Percentiles rank a stretch among this genome's conserved stretches.
Evolutionary conservation across 2,113 vertebrate genomes (phyloP).

Genomic region (Piaya cayana): DNA sequence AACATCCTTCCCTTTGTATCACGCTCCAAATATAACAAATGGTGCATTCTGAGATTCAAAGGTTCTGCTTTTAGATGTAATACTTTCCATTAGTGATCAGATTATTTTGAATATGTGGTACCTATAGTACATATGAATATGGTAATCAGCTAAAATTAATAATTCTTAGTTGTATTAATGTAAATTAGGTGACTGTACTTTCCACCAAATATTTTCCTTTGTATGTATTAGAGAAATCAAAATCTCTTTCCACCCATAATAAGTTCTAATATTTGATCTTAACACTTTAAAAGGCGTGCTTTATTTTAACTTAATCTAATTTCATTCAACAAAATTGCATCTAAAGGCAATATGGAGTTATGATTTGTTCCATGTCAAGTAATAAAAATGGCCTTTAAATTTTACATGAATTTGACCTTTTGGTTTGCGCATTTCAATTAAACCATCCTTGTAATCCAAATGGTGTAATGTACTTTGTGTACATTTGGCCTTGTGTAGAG

Average conservation of each 20-base stretch:
- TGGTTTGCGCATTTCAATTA: conserved; percentile 81
- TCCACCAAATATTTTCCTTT: conserved; percentile 79
- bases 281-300: conserved; percentile 75
- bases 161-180: conserved; percentile 81
- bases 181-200: conserved; percentile 74
- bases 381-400: conserved; percentile 82
- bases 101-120: conserved; percentile 70
- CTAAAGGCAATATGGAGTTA: conserved; percentile 80
- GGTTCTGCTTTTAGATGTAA: conserved; percentile 38
- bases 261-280: conserved; percentile 79
- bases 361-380: conserved; percentile 80
- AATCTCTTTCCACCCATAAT: conserved; percentile 47
- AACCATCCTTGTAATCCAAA: conserved; percentile 59
- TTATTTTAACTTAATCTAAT: conserved; percentile 80
- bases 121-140: conserved; percentile 78
- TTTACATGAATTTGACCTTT: conserved; percentile 82
- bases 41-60: conserved; percentile 10
- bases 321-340: conserved; percentile 78
- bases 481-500: not conserved
- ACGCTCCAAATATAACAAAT: not conserved
- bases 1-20: not conserved
- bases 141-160: conserved; percentile 80
- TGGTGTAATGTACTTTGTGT: conserved; percentile 29
- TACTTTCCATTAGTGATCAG: conserved; percentile 67
- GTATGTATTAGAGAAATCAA: conserved; percentile 81